phyloP scores from a whole-genome alignment of 2,797 vertebrate species.

The Chiloscyllium punctatum region DNA sequence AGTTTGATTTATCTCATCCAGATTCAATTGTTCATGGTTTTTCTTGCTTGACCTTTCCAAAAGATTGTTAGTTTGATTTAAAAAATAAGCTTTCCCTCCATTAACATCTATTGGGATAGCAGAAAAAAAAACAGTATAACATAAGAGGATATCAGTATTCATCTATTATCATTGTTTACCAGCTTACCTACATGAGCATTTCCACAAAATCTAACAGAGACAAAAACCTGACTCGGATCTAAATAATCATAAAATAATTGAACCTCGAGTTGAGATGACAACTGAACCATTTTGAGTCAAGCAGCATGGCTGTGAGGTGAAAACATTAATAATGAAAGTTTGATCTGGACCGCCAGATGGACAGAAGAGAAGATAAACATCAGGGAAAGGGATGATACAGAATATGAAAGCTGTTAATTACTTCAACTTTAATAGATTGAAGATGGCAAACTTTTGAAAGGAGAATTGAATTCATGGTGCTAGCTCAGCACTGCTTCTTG shows the following conservation, averaged over 20 bases:
- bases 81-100: too few species aligned
- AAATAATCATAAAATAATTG: background rate
- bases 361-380: background rate
- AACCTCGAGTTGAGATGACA: background rate
- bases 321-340: background rate
- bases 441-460: background rate
- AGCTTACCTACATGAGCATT: background rate
- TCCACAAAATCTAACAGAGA: background rate
- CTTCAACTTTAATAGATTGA: background rate
- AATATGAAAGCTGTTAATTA: background rate
- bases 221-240: background rate
- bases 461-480: background rate
- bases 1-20: background rate
- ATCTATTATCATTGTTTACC: background rate
- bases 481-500: background rate
- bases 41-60: background rate
- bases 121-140: background rate
- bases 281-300: background rate
- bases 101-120: too few species aligned
- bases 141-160: background rate
- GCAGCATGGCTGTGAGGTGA: background rate
- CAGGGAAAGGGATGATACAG: background rate
- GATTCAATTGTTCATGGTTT: background rate
- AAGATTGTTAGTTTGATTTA: background rate
- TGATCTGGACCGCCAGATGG: background rate